Evolutionary conservation across 35 echinoderm and acorn worm genomes (phyloP), one percentile per base, ranked within the genome.

Genomic region (Heliocidaris tuberculata): DNA sequence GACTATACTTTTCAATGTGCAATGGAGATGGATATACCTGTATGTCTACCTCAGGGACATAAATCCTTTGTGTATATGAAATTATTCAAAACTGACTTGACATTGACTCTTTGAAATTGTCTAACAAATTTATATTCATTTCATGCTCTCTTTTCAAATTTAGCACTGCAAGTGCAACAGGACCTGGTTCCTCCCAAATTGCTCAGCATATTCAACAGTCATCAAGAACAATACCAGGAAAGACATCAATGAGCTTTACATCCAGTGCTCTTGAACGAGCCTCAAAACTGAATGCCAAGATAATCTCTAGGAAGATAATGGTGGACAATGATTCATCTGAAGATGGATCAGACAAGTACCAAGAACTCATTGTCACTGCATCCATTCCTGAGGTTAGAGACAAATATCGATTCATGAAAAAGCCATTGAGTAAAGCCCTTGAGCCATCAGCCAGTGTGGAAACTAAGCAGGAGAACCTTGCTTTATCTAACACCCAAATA

Each of bases 191-290:
- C 17, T 78, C 65, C 27, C 65, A n/a, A 78, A 78, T 19, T n/a
- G 65, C 65, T n/a, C 65, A 78, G 21, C 21, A 24, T n/a, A 78
- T 78, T 78, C 65, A 78, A 24, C 65, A n/a, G 27, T 78, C 65
- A 19, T 19, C 31, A 42, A 48, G 31, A 89, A 16, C 91, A 5
- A 48, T 59, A 13, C 15, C 50, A 59, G 48, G 50, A 13, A 59
- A 93, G 47, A 30, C 6, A 13, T 56, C 91, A 30, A 48, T 2
- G 29, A 93, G 49, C 50, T 93, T 52, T 19, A 93, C 91, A 59
- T 93, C 91, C 30, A 93, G 91, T 59, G 91, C 91, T 48, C 91
- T 93, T 30, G 48, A 93, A 31, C 91, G 91, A 31, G 91, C 91
- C 29, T 49, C 91, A 32, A 93, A 93, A 93, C 47, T 54, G 0